A percentile compares a stretch with the other conserved stretches of the same genome.
Evolutionary conservation across 2,797 vertebrate species (phyloP).

Genomic region (Scyliorhinus canicula): DNA sequence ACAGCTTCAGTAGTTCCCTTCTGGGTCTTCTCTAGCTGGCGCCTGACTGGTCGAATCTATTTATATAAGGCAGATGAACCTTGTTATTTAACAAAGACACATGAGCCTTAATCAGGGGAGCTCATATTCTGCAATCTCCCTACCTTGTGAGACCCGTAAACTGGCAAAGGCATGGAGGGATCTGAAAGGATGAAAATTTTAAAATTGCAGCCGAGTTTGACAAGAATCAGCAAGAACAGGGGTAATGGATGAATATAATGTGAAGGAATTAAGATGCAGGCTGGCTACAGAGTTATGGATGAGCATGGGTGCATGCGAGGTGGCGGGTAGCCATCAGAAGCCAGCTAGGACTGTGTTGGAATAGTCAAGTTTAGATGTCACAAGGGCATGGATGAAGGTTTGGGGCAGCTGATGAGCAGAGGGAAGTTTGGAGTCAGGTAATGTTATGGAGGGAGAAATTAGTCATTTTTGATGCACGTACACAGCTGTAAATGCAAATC

Average conservation of each 20-base stretch:
- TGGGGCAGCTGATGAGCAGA: not conserved
- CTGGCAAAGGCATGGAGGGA: not conserved
- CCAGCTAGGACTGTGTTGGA: not conserved
- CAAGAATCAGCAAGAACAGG: not conserved
- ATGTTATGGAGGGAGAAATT: not conserved
- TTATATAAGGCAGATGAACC: too few species aligned
- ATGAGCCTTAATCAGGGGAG: too few species aligned
- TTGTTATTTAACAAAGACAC: too few species aligned
- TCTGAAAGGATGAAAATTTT: not conserved
- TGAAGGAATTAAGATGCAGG: not conserved
- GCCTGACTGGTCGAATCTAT: too few species aligned
- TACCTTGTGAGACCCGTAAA: too few species aligned
- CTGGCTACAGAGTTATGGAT: not conserved
- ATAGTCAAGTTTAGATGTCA: not conserved
- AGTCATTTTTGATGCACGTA: not conserved
- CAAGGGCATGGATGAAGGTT: not conserved
- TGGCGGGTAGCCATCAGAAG: too few species aligned
- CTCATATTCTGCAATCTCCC: too few species aligned
- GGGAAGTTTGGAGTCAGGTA: not conserved
- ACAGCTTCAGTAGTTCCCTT: too few species aligned
- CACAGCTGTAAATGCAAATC: not conserved
- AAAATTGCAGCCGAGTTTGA: not conserved
- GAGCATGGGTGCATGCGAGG: not conserved
- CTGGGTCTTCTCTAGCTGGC: too few species aligned
- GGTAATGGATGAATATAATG: not conserved